Evolutionary conservation across 2,113 vertebrate genomes (phyloP), one percentile per base, ranked within the genome.

Genomic region (Salvator merianae): DNA sequence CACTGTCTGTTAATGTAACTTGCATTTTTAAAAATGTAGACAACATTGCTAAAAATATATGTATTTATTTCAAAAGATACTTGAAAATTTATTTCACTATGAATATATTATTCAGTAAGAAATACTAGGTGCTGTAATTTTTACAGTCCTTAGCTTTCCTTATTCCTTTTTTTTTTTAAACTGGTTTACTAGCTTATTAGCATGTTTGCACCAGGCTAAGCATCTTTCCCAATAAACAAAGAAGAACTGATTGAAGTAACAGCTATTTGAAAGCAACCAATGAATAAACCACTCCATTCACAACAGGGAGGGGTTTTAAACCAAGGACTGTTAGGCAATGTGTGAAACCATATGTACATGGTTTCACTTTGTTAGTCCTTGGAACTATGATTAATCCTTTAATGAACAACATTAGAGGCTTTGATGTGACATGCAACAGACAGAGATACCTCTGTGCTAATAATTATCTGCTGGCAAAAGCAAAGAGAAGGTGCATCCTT

Each of bases 321-420:
- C 69, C 55, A 74, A n/a, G 83, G 81, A 38, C 84, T 84, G 63
- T 85, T 93, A 93, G 87, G 73, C 87, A 71, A 88, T 36, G 47
- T 84, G 85, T 76, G 83, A 88, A 93, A 87, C 89, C 86, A 70
- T 81, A 87, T 66, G 88, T 93, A 88, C 87, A 82, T 85, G 70
- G 90, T 77, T 88, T 82, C 88, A 86, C 88, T 87, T 81, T 76
- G 76, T 88, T 88, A 66, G 87, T 86, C 91, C 79, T 88, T 74
- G 77, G 79, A 92, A 90, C 89, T 55, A 3, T n/a, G 18, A 79
- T 87, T 93, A 94, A 95, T 94, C 90, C 88, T 89, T 90, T 93
- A 88, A 53, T 14, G 0, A 83, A 86, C 77, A 85, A 73, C 86
- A 91, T 92, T 91, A 93, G 93, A 93, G 93, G 68, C 83, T 92